Evolutionary conservation across 2,888 invertebrate genomes (phyloP), one percentile per base, ranked within the genome.

Genomic region (Tiphia femorata): DNA sequence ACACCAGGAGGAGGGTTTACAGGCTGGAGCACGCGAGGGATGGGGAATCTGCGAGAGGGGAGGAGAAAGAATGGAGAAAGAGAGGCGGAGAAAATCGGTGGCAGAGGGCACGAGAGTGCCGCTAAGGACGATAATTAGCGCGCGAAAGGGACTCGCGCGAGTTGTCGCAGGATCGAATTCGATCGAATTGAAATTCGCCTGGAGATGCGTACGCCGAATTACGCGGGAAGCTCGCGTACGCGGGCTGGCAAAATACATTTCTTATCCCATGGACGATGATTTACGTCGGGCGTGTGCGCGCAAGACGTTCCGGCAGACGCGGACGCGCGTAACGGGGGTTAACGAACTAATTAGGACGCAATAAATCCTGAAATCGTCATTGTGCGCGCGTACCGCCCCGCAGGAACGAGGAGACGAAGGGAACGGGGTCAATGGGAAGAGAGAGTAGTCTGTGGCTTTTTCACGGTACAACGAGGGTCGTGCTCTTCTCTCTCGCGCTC

Each of bases 111-210:
- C 62, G 62, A 57, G 69, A 70, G 70, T 67, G 65, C 57, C 49
- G 62, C 64, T 72, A 72, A 77, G 79, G 73, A 75, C 71, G 76
- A 79, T 79, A 80, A 80, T 79, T 80, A 80, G 78, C 72, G 69
- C 62, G 66, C 58, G 60, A 62, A 68, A 61, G 64, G 62, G 54
- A 48, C 63, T n/a, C n/a, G n/a, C n/a, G n/a, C n/a, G n/a, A n/a
- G n/a, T n/a, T n/a, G n/a, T n/a, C n/a, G n/a, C n/a, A n/a, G n/a
- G n/a, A n/a, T n/a, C n/a, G n/a, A n/a, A n/a, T n/a, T n/a, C n/a
- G n/a, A n/a, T n/a, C n/a, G n/a, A n/a, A n/a, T n/a, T n/a, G n/a
- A n/a, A n/a, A n/a, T n/a, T n/a, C n/a, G n/a, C n/a, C n/a, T n/a
- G n/a, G n/a, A n/a, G n/a, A n/a, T n/a, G n/a, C n/a, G n/a, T n/a